These are phyloP conservation scores for Orchesellides sinensis DNA, from an alignment of 2,888 invertebrate genomes.

Conservation along the genomic window DNA sequence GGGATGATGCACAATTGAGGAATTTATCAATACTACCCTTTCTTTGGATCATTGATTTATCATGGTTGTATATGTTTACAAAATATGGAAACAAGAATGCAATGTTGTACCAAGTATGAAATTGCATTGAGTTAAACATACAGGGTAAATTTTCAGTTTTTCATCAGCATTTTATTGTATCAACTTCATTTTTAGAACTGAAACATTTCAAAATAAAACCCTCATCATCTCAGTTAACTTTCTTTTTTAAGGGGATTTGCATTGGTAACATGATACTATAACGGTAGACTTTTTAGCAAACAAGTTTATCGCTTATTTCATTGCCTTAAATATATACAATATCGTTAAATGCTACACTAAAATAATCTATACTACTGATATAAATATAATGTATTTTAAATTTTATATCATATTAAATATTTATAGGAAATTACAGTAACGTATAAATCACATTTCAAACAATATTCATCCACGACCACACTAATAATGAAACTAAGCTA, in stretches of 20 bases:
- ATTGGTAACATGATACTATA: conserved; percentile 55
- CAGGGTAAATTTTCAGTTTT: too few species aligned
- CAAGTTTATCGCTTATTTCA: background rate
- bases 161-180: conserved; percentile 12
- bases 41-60: too few species aligned
- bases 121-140: conserved; percentile 22
- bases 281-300: background rate
- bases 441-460: conserved; percentile 19
- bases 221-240: conserved; percentile 17
- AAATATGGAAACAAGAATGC: background rate
- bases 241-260: conserved; percentile 40
- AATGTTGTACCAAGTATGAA: too few species aligned
- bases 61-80: background rate
- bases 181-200: conserved; percentile 17
- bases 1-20: background rate
- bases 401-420: background rate
- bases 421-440: background rate
- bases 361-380: background rate
- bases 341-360: background rate
- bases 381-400: conserved; percentile 15
- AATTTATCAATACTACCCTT: background rate
- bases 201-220: conserved; percentile 58
- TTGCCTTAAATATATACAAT: background rate
- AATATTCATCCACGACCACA: background rate
- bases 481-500: too few species aligned